Percentiles rank a stretch among this genome's conserved stretches.
Conservation (phyloP, 2,888 invertebrate species). For the Lithophane socia region DNA sequence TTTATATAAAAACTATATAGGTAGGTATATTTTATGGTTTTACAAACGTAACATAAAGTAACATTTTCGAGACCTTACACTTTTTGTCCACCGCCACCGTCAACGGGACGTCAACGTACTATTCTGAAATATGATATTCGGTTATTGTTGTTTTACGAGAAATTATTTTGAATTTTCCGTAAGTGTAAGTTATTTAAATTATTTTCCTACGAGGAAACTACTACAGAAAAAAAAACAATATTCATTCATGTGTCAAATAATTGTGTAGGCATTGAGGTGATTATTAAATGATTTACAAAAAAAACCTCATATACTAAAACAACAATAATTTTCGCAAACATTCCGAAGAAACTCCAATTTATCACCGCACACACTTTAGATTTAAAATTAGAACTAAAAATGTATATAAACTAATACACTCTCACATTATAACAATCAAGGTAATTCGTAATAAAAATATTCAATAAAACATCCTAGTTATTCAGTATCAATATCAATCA, state of each 20-base stretch:
- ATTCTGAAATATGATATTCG: not conserved
- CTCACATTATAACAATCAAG: slow-evolving; percentile 9
- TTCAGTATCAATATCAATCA: slow-evolving; percentile 33
- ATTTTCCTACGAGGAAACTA: no score
- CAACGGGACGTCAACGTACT: no score
- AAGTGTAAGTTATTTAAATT: no score
- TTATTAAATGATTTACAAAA: not conserved
- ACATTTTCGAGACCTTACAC: no score
- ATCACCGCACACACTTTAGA: not conserved
- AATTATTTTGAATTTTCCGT: no score
- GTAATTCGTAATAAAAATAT: slow-evolving; percentile 32
- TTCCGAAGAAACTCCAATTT: not conserved
- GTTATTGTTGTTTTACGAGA: no score
- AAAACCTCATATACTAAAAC: not conserved
- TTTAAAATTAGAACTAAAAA: slow-evolving; percentile 1
- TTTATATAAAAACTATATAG: no score
- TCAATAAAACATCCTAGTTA: slow-evolving; percentile 29
- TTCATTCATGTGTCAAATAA: not conserved
- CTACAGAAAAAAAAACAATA: not conserved
- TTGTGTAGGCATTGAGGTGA: not conserved
- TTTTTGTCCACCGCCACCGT: no score
- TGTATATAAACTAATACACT: slow-evolving; percentile 1
- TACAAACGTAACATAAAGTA: no score
- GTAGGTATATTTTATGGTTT: no score
- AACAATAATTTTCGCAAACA: slow-evolving; percentile 2